A percentile compares a stretch with the other conserved stretches of the same genome.
These are phyloP conservation scores for Chloroclystis v-ata DNA, from an alignment of 2,888 invertebrate species.

Conservation along the genomic window DNA sequence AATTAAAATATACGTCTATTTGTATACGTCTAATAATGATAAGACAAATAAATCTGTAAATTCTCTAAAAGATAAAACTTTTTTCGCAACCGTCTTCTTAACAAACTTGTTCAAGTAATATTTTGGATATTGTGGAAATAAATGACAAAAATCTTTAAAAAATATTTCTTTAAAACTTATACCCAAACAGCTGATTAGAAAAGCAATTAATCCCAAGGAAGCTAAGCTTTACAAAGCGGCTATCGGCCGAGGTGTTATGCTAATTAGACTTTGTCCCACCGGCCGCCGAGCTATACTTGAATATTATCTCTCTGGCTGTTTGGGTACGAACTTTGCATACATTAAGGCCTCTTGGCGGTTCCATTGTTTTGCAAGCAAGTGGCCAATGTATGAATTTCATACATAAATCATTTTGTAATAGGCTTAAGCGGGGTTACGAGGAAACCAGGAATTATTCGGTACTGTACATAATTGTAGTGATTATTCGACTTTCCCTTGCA, in stretches of 20 bases:
- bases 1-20: too few relatives aligned
- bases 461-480: too few relatives aligned
- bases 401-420: conserved; percentile 27
- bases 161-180: neutral
- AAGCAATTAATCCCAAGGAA: conserved; percentile 15
- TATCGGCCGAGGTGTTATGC: conserved; percentile 36
- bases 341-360: conserved; percentile 36
- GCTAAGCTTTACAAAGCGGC: conserved; percentile 19
- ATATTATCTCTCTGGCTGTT: conserved; percentile 41
- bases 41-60: too few relatives aligned
- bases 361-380: conserved; percentile 31
- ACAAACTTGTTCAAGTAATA: too few relatives aligned
- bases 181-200: conserved; percentile 10
- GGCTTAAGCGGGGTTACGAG: conserved; percentile 3
- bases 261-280: conserved; percentile 36
- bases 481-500: too few relatives aligned
- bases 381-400: conserved; percentile 29
- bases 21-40: too few relatives aligned
- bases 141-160: neutral
- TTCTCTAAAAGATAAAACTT: too few relatives aligned
- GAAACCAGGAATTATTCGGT: neutral
- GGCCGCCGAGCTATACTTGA: conserved; percentile 31
- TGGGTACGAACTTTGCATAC: conserved; percentile 40
- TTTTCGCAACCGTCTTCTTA: too few relatives aligned
- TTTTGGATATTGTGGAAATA: too few relatives aligned